These are phyloP conservation scores for Sesia bembeciformis DNA, from an alignment of 2,888 invertebrate genomes.

Conservation along the genomic window DNA sequence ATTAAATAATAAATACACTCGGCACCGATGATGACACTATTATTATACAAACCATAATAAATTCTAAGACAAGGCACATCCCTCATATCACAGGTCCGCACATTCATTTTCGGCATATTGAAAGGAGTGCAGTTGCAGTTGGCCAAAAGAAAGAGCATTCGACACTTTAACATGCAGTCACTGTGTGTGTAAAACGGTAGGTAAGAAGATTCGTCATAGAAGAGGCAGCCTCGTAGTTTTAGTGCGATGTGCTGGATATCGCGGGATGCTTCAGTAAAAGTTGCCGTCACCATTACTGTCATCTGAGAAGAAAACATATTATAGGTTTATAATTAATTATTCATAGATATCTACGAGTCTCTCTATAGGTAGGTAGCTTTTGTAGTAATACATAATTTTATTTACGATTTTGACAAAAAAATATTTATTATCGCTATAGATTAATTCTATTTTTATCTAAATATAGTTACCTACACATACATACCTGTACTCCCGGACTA, in stretches of 20 bases:
- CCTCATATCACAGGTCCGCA: constrained; percentile 61
- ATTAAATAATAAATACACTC: no score
- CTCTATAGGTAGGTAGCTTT: no score
- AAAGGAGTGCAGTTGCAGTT: constrained; percentile 75
- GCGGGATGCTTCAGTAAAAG: constrained; percentile 56
- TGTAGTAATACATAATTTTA: no score
- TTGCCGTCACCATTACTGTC: constrained; percentile 53
- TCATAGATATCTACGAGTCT: no score
- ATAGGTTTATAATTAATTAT: no score
- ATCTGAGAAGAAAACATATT: constrained; percentile 27
- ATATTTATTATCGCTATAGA: neutral
- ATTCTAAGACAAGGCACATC: constrained; percentile 64
- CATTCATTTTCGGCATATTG: constrained; percentile 60
- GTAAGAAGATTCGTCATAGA: constrained; percentile 66
- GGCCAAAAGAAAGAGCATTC: constrained; percentile 61
- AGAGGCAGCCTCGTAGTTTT: constrained; percentile 69
- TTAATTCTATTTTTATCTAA: no score
- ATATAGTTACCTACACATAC: neutral
- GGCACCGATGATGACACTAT: no score
- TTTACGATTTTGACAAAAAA: no score
- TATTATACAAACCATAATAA: constrained; percentile 44
- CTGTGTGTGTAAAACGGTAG: constrained; percentile 70
- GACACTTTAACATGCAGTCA: constrained; percentile 74
- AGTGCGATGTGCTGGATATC: constrained; percentile 59
- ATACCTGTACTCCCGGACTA: constrained; percentile 51